Conservation (phyloP, 2,113 vertebrate genomes). For the Laticauda colubrina region DNA sequence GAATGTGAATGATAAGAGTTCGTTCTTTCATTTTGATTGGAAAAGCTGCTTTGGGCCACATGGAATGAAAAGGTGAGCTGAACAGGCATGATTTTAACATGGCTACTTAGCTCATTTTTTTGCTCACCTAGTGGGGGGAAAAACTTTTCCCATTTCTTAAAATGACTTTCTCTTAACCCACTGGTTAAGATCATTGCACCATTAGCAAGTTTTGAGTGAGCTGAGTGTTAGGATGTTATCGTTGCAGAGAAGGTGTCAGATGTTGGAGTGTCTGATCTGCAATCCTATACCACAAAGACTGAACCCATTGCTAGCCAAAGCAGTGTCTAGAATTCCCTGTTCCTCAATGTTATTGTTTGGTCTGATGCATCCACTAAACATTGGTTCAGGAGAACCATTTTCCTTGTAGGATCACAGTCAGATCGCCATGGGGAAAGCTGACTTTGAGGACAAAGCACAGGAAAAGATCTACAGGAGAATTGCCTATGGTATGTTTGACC, state of each 20-base stretch:
- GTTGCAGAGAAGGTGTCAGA: conserved; percentile 41
- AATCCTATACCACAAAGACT: conserved; percentile 41
- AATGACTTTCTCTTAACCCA: conserved; percentile 24
- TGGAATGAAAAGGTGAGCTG: background rate
- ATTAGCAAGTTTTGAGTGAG: conserved; percentile 24
- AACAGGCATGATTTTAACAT: background rate
- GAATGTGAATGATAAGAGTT: conserved; percentile 40
- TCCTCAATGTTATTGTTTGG: conserved; percentile 10
- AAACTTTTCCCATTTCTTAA: conserved; percentile 38
- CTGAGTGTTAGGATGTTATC: conserved; percentile 24
- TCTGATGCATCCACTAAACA: conserved; percentile 6
- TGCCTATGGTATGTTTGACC: conserved; percentile 33
- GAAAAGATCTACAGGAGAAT: conserved; percentile 31
- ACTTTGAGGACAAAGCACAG: conserved; percentile 36
- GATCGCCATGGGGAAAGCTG: conserved; percentile 23
- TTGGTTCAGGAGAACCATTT: conserved; percentile 35
- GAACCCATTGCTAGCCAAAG: background rate
- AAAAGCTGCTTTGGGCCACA: background rate
- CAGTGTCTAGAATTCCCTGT: conserved; percentile 20
- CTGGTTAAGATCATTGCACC: conserved; percentile 42
- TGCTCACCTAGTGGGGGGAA: conserved; percentile 32
- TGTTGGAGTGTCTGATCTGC: conserved; percentile 33
- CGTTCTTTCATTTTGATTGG: background rate
- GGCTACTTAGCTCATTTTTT: conserved; percentile 47
- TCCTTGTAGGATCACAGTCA: background rate